Evolutionary conservation across 1,140 invertebrate species (phyloP), one percentile per base, ranked within the genome.

Genomic region (Meteorus sp.): DNA sequence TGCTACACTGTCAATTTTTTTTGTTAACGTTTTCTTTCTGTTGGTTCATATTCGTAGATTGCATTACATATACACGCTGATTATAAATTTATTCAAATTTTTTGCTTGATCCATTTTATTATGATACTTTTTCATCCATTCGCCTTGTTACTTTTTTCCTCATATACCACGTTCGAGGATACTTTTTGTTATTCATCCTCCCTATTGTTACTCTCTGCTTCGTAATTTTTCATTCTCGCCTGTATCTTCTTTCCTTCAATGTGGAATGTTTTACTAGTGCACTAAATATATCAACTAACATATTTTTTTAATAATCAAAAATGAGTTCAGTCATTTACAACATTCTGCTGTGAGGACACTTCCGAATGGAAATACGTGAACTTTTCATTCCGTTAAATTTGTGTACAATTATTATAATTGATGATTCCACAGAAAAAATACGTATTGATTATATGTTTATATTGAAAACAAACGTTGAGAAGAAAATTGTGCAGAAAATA

Each of bases 261-360:
- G 25, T 71, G 68, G 69, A 71, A 71, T 71, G 68, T 68, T 51
- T 43, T 39, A 15, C 17, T n/a, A 48, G 45, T 23, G 27, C 63
- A 63, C 57, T 35, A 62, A 41, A 62, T 56, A 53, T 71, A 71
- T 68, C 45, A 71, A 61, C 68, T 74, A 73, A 62, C 60, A 58
- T 62, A n/a, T n/a, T n/a, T n/a, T n/a, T 67, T 64, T 25, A 27
- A 35, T 31, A 20, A 59, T 71, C 70, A 71, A 72, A 72, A 74
- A 69, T 71, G 72, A 70, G 53, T 67, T 71, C 62, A 72, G 62
- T 71, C 68, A 72, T 71, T 72, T 72, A 68, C 62, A 72, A 47
- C 41, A 23, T 45, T 17, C 29, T 47, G 54, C 11, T 27, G 17
- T 45, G 9, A 20, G n/a, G 35, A 53, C 51, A 56, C 54, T 56